A percentile compares a stretch with the other conserved stretches of the same genome.
phyloP scores from a whole-genome alignment of 2,888 invertebrate species.

The Epirrhoe tristata region DNA sequence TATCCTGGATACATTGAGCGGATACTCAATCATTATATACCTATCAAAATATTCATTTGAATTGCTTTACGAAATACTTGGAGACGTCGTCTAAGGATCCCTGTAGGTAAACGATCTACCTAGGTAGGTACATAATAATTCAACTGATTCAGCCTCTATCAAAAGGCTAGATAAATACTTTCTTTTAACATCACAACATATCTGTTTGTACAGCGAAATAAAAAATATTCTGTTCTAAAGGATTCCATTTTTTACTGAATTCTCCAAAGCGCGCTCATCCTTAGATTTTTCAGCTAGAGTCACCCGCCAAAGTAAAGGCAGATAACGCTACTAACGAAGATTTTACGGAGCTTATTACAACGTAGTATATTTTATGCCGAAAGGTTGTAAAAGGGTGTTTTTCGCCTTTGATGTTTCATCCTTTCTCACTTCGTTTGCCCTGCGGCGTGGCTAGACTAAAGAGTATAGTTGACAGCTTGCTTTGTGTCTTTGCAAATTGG shows the following conservation, averaged over 20 bases:
- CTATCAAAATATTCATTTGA: no score
- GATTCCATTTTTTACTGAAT: slow-evolving; percentile 6
- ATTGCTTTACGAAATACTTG: no score
- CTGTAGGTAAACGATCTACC: no score
- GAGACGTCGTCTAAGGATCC: no score
- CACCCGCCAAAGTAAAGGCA: slow-evolving; percentile 37
- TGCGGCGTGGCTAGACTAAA: slow-evolving; percentile 26
- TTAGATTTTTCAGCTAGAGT: slow-evolving; percentile 33
- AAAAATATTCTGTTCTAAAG: background rate
- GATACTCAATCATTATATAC: no score
- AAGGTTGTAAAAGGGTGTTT: slow-evolving; percentile 35
- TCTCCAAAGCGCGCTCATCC: slow-evolving; percentile 19
- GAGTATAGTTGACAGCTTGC: background rate
- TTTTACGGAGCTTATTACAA: slow-evolving; percentile 42
- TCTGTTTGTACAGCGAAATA: background rate
- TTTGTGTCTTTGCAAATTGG: slow-evolving; percentile 1
- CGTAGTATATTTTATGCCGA: slow-evolving; percentile 53
- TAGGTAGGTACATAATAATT: no score
- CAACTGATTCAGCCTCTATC: no score
- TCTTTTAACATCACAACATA: background rate
- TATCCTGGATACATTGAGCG: no score
- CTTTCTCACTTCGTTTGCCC: slow-evolving; percentile 34
- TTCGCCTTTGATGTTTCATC: slow-evolving; percentile 38
- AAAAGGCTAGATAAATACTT: no score
- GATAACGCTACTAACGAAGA: slow-evolving; percentile 43